Conservation (phyloP, 2,797 vertebrate species). For the Ataeniobius toweri region DNA sequence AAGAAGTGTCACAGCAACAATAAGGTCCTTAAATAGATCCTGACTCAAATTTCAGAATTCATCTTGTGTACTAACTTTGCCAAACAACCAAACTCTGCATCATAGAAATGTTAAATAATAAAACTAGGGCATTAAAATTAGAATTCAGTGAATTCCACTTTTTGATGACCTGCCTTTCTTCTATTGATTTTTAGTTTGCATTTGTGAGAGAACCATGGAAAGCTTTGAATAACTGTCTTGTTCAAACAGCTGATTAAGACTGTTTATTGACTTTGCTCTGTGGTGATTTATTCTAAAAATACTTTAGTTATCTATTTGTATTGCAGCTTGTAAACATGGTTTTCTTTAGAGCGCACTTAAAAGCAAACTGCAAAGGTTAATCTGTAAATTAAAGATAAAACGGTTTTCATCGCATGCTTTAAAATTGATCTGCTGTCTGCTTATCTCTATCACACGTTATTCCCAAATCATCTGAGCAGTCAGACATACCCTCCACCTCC, state of each 20-base stretch:
- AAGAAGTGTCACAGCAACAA: constrained; percentile 50
- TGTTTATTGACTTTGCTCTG: constrained; percentile 10
- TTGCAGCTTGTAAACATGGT: constrained; percentile 15
- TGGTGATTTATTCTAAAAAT: constrained; percentile 33
- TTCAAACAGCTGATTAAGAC: constrained; percentile 16
- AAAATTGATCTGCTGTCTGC: constrained; percentile 31
- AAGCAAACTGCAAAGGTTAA: constrained; percentile 41
- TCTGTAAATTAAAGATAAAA: constrained; percentile 59
- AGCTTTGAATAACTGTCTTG: not conserved
- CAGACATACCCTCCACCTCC: constrained; percentile 94
- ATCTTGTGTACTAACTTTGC: constrained; percentile 18
- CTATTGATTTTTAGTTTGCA: not conserved
- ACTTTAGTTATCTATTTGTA: constrained; percentile 14
- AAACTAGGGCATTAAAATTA: constrained; percentile 10
- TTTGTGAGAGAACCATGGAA: not conserved
- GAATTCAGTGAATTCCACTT: not conserved
- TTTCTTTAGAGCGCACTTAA: constrained; percentile 29
- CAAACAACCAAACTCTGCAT: not conserved
- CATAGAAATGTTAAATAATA: constrained; percentile 1
- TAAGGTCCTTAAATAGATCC: constrained; percentile 48
- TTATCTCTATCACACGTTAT: constrained; percentile 44
- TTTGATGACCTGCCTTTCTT: not conserved
- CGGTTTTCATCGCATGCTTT: constrained; percentile 50
- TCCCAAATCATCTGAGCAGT: constrained; percentile 26
- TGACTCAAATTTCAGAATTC: constrained; percentile 31